A percentile compares a stretch with the other conserved stretches of the same genome.
These are phyloP conservation scores for Proteles cristata DNA, from an alignment of 2,113 vertebrate genomes.

Conservation along the genomic window DNA sequence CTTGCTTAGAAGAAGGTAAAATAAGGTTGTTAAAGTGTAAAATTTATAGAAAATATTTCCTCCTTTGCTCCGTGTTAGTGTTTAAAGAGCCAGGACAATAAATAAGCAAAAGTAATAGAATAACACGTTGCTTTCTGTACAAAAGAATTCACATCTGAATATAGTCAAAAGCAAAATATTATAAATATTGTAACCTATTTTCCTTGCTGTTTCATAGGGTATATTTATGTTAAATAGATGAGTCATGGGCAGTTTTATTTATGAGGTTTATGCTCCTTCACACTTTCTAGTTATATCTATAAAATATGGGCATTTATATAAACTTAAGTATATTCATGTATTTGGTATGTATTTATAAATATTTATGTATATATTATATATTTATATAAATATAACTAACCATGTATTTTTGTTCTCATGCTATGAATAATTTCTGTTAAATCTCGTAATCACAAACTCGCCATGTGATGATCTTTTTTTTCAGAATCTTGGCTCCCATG, in stretches of 20 bases:
- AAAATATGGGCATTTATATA: constrained; percentile 6
- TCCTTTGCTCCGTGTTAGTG: neutral
- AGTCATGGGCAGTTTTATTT: constrained; percentile 9
- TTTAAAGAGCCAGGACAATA: constrained; percentile 24
- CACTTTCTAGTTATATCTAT: neutral
- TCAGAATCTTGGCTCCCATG: constrained; percentile 82
- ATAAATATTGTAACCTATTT: neutral
- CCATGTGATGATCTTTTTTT: constrained; percentile 82
- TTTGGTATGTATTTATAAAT: neutral
- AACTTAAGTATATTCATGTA: neutral
- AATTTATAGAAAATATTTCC: neutral
- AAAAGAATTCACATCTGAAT: neutral
- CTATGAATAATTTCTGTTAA: constrained; percentile 81
- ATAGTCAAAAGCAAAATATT: constrained; percentile 23
- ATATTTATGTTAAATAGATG: neutral
- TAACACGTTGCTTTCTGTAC: neutral
- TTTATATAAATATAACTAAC: neutral
- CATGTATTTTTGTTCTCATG: constrained; percentile 11
- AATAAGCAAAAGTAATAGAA: constrained; percentile 2
- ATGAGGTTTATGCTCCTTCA: neutral
- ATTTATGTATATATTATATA: neutral
- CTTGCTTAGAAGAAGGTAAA: neutral
- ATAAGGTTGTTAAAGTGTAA: neutral
- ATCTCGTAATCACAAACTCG: constrained; percentile 81
- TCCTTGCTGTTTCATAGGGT: neutral